A percentile compares a stretch with the other conserved stretches of the same genome.
Conservation (phyloP, 2,797 vertebrate species). For the Brachyrhaphis roseni region DNA sequence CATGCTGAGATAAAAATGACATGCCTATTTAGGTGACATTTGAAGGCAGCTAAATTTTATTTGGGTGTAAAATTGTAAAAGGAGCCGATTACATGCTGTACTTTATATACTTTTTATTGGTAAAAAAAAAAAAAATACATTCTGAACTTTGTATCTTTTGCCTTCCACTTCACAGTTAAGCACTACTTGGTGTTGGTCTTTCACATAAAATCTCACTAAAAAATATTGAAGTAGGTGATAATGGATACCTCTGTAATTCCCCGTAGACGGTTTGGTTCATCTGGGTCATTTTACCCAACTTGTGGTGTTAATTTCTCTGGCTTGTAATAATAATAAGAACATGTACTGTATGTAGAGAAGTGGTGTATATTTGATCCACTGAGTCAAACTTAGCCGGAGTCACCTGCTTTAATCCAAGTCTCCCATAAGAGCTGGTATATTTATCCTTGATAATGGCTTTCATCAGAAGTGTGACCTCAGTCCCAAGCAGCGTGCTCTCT, state of each 20-base stretch:
- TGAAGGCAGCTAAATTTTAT: not conserved
- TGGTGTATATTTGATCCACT: not conserved
- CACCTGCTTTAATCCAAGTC: constrained; percentile 65
- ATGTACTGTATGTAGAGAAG: not conserved
- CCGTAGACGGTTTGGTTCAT: not conserved
- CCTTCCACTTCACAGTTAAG: not conserved
- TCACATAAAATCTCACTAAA: not conserved
- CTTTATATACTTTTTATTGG: not conserved
- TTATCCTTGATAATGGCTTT: constrained; percentile 77
- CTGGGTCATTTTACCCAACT: not conserved
- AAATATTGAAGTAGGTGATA: not conserved
- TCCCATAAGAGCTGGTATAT: constrained; percentile 62
- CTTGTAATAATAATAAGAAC: constrained; percentile 8
- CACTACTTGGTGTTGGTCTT: not conserved
- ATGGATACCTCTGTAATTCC: not conserved
- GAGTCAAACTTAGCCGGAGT: constrained; percentile 62
- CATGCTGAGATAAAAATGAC: not conserved
- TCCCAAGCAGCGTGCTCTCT: constrained; percentile 17
- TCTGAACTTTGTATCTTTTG: not conserved
- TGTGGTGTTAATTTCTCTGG: constrained; percentile 5
- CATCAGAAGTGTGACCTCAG: constrained; percentile 56
- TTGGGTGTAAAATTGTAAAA: not conserved
- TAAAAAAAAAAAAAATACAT: not conserved
- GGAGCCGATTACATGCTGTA: not conserved
- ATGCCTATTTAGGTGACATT: not conserved